Base-by-base conservation (phyloP, 2,797 vertebrate species). In the Pangasius djambal region DNA sequence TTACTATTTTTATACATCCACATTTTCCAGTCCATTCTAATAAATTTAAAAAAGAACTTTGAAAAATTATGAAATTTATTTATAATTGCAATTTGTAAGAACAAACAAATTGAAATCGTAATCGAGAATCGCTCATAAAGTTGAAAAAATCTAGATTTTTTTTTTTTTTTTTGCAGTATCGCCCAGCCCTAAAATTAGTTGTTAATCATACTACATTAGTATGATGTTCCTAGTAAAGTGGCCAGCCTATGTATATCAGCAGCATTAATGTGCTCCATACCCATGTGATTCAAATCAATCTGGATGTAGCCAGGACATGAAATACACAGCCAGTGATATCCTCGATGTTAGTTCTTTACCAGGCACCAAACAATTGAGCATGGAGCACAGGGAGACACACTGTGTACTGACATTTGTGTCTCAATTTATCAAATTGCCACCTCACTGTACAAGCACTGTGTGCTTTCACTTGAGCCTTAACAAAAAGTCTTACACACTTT, bases 401-500 rank as follows among this genome's bases (percentile, higher is more conserved):
- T 52, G 84, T 75, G 55, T 79, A 40, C 88, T 57, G 77, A 94
- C 94, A 95, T 65, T 78, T 95, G 94, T 94, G 95, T 94, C 93
- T 93, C 88, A 92, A 83, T 94, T 94, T 95, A 94, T 96, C 94
- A 95, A 95, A 95, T 95, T 95, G 95, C 96, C 94, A 94, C 95
- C 94, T 94, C 92, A 90, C 92, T 90, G 89, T 92, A 92, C 93
- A 48, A 94, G 94, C 92, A 90, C 93, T 93, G 93, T 92, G 7
- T 91, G 92, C 91, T 94, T 95, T 96, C 94, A 96, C 96, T 95
- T 93, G 83, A 2, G 93, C 95, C 95, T 96, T 96, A 96, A 96
- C 96, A 95, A 95, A 95, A 95, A 94, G 95, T 96, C 95, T 94
- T 93, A 69, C 92, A 93, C 93, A 94, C 95, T 95, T 90, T 95